Conservation (phyloP, 2,797 vertebrate genomes). For the Acipenser oxyrinchus region DNA sequence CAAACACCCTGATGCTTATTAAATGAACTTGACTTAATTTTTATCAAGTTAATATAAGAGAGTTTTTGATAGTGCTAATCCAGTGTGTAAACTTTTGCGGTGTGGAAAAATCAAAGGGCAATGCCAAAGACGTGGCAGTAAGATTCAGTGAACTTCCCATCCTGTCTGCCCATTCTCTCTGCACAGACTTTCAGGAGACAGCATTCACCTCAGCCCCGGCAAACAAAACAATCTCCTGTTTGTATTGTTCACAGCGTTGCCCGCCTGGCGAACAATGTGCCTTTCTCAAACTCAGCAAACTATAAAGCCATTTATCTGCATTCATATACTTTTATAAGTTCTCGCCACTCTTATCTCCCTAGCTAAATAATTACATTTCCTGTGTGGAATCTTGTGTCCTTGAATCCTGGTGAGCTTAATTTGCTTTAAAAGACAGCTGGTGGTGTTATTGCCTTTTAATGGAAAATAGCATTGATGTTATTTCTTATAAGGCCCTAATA, state of each 20-base stretch:
- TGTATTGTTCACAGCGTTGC: constrained; percentile 19
- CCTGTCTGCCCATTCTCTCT: constrained; percentile 13
- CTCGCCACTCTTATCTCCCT: constrained; percentile 20
- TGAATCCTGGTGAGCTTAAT: constrained; percentile 9
- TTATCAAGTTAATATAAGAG: neutral
- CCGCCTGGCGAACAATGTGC: constrained; percentile 18
- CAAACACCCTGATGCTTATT: no score
- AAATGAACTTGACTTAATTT: neutral
- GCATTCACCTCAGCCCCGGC: constrained; percentile 16
- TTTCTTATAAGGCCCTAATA: neutral
- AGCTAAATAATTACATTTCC: constrained; percentile 25
- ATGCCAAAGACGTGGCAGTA: constrained; percentile 16
- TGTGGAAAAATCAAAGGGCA: constrained; percentile 13
- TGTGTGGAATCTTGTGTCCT: constrained; percentile 25
- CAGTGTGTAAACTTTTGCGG: constrained; percentile 19
- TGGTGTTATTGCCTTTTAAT: neutral
- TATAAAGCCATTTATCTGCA: constrained; percentile 24
- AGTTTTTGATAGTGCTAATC: constrained; percentile 19
- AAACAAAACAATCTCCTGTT: constrained; percentile 24
- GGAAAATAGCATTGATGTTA: neutral
- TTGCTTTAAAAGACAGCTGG: neutral
- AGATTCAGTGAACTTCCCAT: constrained; percentile 11
- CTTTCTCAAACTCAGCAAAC: constrained; percentile 20
- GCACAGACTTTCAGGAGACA: constrained; percentile 24
- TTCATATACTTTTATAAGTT: constrained; percentile 13